These are phyloP conservation scores for Hippopotamyrus pictus DNA, from an alignment of 2,797 vertebrate genomes.

Conservation along the genomic window DNA sequence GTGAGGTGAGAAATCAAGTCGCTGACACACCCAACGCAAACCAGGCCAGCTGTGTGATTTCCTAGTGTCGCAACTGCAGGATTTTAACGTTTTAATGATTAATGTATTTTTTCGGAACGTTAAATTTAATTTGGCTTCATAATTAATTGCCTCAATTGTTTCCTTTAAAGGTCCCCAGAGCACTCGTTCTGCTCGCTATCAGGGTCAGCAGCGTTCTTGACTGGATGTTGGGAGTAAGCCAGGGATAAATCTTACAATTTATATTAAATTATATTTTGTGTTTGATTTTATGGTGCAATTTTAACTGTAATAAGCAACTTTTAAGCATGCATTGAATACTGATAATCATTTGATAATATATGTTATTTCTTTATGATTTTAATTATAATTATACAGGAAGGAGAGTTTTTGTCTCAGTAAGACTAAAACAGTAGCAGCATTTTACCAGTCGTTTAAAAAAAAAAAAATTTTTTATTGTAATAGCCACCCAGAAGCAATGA, in stretches of 20 bases:
- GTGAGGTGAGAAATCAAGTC: background rate
- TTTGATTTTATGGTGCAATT: background rate
- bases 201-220: background rate
- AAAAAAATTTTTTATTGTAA: background rate
- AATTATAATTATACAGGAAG: background rate
- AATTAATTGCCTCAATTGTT: background rate
- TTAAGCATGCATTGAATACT: background rate
- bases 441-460: background rate
- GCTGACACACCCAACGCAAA: background rate
- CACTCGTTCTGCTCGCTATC: background rate
- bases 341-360: background rate
- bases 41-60: background rate
- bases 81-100: background rate
- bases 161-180: background rate
- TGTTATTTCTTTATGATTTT: background rate
- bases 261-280: conserved; percentile 7
- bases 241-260: background rate
- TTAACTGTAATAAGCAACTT: background rate
- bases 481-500: background rate
- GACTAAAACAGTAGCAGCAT: background rate
- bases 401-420: background rate
- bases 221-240: background rate
- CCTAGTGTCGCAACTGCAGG: background rate
- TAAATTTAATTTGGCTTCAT: background rate
- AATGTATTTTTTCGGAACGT: background rate